Evolutionary conservation across 1,140 invertebrate genomes (phyloP).

Genomic region (Nautilus pompilius): DNA sequence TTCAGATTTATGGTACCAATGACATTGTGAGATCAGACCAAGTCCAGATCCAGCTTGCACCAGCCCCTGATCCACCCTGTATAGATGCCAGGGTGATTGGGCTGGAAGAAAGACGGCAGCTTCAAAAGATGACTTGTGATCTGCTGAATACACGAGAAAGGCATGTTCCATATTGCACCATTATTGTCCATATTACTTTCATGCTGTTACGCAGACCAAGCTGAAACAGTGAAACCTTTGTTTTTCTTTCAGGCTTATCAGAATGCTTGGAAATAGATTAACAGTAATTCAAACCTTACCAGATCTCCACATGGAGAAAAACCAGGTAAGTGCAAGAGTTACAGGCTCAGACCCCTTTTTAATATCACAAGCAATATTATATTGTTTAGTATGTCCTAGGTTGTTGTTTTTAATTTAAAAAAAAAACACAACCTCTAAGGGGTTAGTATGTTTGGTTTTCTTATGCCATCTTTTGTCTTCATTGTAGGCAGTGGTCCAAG

Average conservation of each 20-base stretch:
- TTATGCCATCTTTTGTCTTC: not conserved
- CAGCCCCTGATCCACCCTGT: slow-evolving; percentile 48
- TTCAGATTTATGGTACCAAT: slow-evolving; percentile 51
- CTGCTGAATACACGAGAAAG: slow-evolving; percentile 53
- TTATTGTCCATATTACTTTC: too few species aligned
- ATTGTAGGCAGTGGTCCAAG: slow-evolving; percentile 36
- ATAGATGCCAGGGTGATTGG: slow-evolving; percentile 50
- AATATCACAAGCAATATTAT: not conserved
- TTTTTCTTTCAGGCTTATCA: slow-evolving; percentile 32
- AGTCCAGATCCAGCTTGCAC: slow-evolving; percentile 42
- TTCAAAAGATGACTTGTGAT: slow-evolving; percentile 52
- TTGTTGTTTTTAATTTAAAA: not conserved
- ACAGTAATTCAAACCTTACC: slow-evolving; percentile 42
- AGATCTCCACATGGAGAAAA: slow-evolving; percentile 41
- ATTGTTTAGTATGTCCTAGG: not conserved
- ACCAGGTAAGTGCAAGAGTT: slow-evolving; percentile 16
- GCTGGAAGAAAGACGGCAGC: slow-evolving; percentile 47
- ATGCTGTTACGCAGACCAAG: too few species aligned
- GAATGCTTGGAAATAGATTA: slow-evolving; percentile 44
- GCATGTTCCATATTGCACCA: too few species aligned
- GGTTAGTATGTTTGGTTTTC: not conserved
- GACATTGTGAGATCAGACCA: slow-evolving; percentile 45
- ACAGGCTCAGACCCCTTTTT: not conserved
- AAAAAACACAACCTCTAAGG: not conserved
- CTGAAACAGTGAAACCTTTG: too few species aligned